Evolutionary conservation across 2,888 invertebrate species (phyloP), one percentile per base, ranked within the genome.

Genomic region (Atrina japonica): DNA sequence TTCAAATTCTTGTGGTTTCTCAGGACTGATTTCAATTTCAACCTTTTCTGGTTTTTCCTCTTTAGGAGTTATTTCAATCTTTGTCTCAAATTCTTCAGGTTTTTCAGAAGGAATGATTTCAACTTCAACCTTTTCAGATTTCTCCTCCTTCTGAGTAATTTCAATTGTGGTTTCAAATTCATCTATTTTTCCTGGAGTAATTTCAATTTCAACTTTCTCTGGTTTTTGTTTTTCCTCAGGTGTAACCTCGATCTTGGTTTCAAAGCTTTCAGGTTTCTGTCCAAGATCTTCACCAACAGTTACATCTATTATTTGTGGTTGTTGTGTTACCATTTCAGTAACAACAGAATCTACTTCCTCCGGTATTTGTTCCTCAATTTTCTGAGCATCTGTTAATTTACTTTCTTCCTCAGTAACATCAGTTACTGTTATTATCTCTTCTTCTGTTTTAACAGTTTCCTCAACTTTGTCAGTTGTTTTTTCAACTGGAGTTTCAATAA

Each of bases 231-330:
- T 16, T 18, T 47, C 47, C 6, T 47, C 47, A 18, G 3, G n/a
- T 9, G 16, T 16, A 18, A 47, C 47, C 21, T 47, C 47, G 16
- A 47, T 16, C n/a, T 21, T 43, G 18, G 50, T 35, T 35, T 61
- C 61, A 49, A 50, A 18, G 3, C 11, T 61, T 23, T 61, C 61
- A 35, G 50, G 50, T 50, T 49, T 50, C 16, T 35, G 30, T 35
- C 49, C 50, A 14, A 23, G 14, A 16, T 50, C 50, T 16, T 35
- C 43, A 23, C 23, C 50, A 47, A 47, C 35, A 16, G 47, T 30
- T 18, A 30, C 18, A n/a, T 61, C 61, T 14, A 47, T 6, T 7
- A 23, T 18, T 6, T 18, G 16, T 9, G 41, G 25, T 23, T 59
- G n/a, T 14, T 14, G 25, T 25, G 41, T 25, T 11, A 16, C 25